Evolutionary conservation across 2,113 vertebrate species (phyloP).

Genomic region (Forbesichthys papilliferus): DNA sequence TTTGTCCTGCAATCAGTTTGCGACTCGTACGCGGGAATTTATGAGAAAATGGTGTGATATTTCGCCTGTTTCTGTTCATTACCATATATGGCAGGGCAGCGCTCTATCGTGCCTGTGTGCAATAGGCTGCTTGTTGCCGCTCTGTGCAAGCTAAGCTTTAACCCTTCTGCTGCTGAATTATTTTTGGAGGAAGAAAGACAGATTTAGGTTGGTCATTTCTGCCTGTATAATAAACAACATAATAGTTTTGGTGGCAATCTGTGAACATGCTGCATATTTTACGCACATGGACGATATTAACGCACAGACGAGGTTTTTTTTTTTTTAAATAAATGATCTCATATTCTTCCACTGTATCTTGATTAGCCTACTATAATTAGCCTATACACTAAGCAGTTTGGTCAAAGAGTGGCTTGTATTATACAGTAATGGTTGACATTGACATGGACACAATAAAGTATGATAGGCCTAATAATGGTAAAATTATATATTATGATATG

Average conservation of each 20-base stretch:
- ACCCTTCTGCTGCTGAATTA: conserved; percentile 77
- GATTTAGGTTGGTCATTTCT: background rate
- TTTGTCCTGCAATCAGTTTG: conserved; percentile 14
- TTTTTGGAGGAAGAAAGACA: conserved; percentile 35
- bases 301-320: background rate
- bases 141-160: conserved; percentile 68
- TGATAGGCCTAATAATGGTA: too few species aligned
- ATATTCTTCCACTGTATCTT: conserved; percentile 43
- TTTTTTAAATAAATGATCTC: conserved; percentile 48
- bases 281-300: conserved; percentile 10
- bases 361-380: conserved; percentile 43
- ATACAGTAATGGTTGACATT: background rate
- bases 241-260: background rate
- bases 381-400: conserved; percentile 10
- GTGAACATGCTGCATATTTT: background rate
- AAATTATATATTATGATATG: too few species aligned
- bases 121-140: conserved; percentile 75
- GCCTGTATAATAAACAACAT: background rate
- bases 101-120: conserved; percentile 70
- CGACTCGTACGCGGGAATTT: conserved; percentile 41
- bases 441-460: background rate
- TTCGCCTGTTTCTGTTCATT: conserved; percentile 65
- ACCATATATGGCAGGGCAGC: conserved; percentile 80
- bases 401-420: too few species aligned
- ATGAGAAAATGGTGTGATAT: conserved; percentile 40